Conservation (phyloP, 1,140 invertebrate species). For the Cardiocondyla obscurior region DNA sequence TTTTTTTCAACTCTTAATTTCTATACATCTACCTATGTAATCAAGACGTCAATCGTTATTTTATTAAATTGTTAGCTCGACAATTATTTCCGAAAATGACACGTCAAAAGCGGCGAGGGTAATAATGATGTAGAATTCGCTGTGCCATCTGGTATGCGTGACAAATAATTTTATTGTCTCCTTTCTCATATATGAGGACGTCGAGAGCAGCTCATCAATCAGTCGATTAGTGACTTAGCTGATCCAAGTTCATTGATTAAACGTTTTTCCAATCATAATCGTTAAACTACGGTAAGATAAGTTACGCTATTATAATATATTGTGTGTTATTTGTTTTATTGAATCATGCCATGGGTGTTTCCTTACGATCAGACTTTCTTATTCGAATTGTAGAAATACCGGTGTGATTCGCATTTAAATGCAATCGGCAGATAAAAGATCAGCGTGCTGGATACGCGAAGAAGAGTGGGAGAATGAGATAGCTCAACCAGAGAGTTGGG, state of each 20-base stretch:
- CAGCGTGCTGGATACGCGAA: not conserved
- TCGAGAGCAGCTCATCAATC: conserved; percentile 59
- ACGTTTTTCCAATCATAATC: not conserved
- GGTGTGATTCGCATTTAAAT: conserved; percentile 21
- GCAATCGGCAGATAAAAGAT: conserved; percentile 11
- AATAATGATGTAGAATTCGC: conserved; percentile 16
- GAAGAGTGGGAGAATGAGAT: conserved; percentile 2
- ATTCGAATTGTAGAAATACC: not conserved
- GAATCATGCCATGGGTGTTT: not conserved
- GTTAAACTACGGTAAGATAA: too few species aligned
- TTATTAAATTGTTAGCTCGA: not conserved
- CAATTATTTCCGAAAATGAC: not conserved
- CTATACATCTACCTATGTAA: not conserved
- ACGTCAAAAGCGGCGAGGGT: not conserved
- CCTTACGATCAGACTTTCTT: not conserved
- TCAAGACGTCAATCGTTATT: not conserved
- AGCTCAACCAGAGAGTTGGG: too few species aligned
- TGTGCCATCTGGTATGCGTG: not conserved
- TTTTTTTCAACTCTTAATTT: not conserved
- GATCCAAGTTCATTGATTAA: conserved; percentile 18
- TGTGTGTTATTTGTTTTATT: not conserved
- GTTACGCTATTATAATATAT: too few species aligned
- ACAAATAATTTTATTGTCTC: conserved; percentile 45
- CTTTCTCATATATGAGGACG: conserved; percentile 27
- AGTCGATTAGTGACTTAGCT: conserved; percentile 60